phyloP scores from a whole-genome alignment of 35 echinoderm and acorn worm genomes.

The Acanthaster planci region DNA sequence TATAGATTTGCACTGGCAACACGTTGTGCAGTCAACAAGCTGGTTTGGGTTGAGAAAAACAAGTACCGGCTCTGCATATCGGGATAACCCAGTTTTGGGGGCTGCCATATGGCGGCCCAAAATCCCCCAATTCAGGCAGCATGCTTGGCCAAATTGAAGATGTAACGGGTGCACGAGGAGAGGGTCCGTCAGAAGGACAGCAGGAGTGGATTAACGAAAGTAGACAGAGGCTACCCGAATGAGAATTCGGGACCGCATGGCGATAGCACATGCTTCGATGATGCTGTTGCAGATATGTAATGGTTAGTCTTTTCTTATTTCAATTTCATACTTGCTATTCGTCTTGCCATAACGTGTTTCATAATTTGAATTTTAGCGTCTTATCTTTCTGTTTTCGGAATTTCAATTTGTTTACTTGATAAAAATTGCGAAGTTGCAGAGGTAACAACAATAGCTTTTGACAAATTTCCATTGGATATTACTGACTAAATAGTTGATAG shows the following conservation, averaged over 20 bases:
- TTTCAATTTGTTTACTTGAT: too few species aligned
- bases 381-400: too few species aligned
- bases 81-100: background rate
- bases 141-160: background rate
- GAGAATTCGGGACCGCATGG: background rate
- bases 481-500: too few species aligned
- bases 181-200: background rate
- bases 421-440: too few species aligned
- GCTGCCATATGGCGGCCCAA: constrained; percentile 5
- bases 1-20: constrained; percentile 24
- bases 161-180: background rate
- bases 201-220: background rate
- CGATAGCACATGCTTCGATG: background rate
- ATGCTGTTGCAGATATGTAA: constrained; percentile 24
- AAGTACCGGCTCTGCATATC: background rate
- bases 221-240: too few species aligned
- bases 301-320: too few species aligned
- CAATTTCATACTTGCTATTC: too few species aligned
- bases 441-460: too few species aligned
- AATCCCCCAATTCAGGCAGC: background rate
- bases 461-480: too few species aligned
- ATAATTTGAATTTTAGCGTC: too few species aligned
- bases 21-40: constrained; percentile 12
- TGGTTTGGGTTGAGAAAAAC: background rate
- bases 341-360: too few species aligned